A percentile compares a stretch with the other conserved stretches of the same genome.
Conservation (phyloP, 2,113 vertebrate species). For the Engraulis encrasicolus region DNA sequence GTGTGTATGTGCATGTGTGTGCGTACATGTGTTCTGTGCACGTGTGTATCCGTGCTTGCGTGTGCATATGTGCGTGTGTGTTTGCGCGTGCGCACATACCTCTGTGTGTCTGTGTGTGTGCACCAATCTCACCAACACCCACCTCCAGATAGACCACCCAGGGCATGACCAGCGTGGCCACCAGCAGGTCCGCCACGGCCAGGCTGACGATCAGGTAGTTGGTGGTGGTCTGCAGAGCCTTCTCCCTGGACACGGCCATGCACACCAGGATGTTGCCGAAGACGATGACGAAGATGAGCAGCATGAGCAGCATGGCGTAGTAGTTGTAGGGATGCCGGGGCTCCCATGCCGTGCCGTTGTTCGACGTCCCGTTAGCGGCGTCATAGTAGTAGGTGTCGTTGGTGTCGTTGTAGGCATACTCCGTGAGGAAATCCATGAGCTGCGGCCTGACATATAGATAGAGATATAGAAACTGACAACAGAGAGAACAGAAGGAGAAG, state of each 20-base stretch:
- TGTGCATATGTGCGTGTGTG: too few relatives aligned
- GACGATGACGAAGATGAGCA: constrained; percentile 95
- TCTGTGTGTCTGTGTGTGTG: too few relatives aligned
- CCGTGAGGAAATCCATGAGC: constrained; percentile 91
- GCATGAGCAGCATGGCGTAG: constrained; percentile 94
- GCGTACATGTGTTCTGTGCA: too few relatives aligned
- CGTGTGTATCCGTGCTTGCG: too few relatives aligned
- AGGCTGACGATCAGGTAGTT: constrained; percentile 98
- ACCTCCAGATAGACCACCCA: constrained; percentile 95
- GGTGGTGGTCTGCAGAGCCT: constrained; percentile 97
- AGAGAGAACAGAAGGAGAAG: not conserved
- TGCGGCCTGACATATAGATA: too few relatives aligned
- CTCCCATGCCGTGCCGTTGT: constrained; percentile 79
- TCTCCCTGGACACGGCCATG: constrained; percentile 94
- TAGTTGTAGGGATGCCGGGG: constrained; percentile 90
- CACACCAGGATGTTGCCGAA: constrained; percentile 98
- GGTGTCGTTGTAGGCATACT: constrained; percentile 85
- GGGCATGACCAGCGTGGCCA: constrained; percentile 96
- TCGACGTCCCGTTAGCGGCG: constrained; percentile 86
- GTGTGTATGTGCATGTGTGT: too few relatives aligned
- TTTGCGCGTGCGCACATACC: too few relatives aligned
- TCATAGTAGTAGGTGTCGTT: constrained; percentile 74
- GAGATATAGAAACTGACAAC: constrained; percentile 58
- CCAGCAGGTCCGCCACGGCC: constrained; percentile 93
- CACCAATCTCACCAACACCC: too few relatives aligned